Evolutionary conservation across 2,888 invertebrate genomes (phyloP).

Genomic region (Latrodectus elegans): DNA sequence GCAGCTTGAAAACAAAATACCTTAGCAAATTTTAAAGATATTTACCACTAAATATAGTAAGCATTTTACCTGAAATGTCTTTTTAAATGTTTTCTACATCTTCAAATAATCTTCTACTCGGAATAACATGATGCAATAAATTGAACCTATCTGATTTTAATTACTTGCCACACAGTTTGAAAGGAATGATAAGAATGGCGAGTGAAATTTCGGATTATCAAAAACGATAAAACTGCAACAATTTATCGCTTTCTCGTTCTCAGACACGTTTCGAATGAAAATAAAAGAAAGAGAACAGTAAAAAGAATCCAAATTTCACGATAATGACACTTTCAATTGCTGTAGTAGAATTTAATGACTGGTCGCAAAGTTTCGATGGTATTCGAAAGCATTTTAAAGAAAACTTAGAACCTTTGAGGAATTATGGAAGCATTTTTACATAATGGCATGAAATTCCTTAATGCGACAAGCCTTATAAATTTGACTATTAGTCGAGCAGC

Average conservation of each 20-base stretch:
- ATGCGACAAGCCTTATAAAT: not conserved
- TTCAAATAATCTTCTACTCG: slow-evolving; percentile 1
- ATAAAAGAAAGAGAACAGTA: not conserved
- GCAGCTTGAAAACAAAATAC: no score
- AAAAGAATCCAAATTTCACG: slow-evolving; percentile 18
- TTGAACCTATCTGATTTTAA: slow-evolving; percentile 36
- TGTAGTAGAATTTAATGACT: slow-evolving; percentile 40
- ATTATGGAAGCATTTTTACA: not conserved
- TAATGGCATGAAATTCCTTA: not conserved
- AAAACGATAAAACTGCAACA: slow-evolving; percentile 21
- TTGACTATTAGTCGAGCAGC: not conserved
- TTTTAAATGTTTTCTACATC: no score
- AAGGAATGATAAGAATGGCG: slow-evolving; percentile 22
- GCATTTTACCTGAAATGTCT: no score
- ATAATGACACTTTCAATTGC: slow-evolving; percentile 43
- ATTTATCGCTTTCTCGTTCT: slow-evolving; percentile 14
- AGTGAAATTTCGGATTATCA: not conserved
- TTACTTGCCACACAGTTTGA: not conserved
- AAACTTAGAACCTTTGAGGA: slow-evolving; percentile 2
- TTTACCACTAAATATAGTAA: no score
- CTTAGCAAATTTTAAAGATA: no score
- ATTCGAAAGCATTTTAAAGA: slow-evolving; percentile 12
- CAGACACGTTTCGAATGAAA: not conserved
- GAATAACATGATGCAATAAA: slow-evolving; percentile 19
- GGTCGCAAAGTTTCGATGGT: slow-evolving; percentile 2